Percentiles rank a stretch among this genome's conserved stretches.
Evolutionary conservation across 2,888 invertebrate genomes (phyloP).

Genomic region (Yponomeuta plumbellus): DNA sequence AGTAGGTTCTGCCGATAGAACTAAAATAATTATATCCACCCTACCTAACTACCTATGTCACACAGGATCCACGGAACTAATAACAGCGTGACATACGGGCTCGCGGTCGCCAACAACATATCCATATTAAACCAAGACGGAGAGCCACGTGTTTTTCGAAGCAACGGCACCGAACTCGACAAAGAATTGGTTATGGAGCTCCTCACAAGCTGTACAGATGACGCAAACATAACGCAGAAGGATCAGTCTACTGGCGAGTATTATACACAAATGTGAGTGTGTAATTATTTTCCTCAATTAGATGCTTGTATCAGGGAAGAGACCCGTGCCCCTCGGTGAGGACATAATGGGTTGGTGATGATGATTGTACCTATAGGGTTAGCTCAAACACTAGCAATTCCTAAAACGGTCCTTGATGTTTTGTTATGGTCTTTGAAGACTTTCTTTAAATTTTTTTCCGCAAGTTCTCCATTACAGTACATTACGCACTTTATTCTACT

Average conservation of each 20-base stretch:
- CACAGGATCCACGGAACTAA: slow-evolving; percentile 21
- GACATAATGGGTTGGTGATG: too few relatives aligned
- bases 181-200: slow-evolving; percentile 12
- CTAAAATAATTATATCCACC: too few relatives aligned
- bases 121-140: slow-evolving; percentile 12
- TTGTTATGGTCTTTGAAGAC: too few relatives aligned
- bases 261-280: slow-evolving; percentile 17
- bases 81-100: slow-evolving; percentile 15
- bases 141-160: background rate
- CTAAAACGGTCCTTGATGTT: too few relatives aligned
- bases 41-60: background rate
- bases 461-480: too few relatives aligned
- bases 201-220: slow-evolving; percentile 14
- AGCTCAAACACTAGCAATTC: too few relatives aligned
- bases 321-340: too few relatives aligned
- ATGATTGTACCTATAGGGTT: too few relatives aligned
- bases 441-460: too few relatives aligned
- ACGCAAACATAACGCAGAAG: background rate
- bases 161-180: slow-evolving; percentile 16
- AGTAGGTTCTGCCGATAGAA: too few relatives aligned
- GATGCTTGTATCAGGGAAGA: too few relatives aligned
- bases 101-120: slow-evolving; percentile 18
- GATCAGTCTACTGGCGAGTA: slow-evolving; percentile 16
- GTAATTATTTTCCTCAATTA: too few relatives aligned
- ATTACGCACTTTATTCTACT: background rate